phyloP scores from a whole-genome alignment of 2,888 invertebrate species.

The Globia sparganii region DNA sequence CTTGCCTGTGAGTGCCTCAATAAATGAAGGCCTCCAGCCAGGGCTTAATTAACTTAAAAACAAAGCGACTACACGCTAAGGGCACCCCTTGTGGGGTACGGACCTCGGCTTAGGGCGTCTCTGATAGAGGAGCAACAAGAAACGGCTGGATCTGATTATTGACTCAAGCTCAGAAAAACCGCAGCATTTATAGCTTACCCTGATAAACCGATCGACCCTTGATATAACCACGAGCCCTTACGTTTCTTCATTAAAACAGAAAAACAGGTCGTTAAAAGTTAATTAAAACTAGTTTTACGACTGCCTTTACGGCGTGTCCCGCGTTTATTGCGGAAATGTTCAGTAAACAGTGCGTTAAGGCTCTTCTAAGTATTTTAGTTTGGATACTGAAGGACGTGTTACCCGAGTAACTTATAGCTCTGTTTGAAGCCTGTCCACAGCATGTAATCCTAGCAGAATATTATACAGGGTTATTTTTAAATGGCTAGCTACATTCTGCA shows the following conservation, averaged over 20 bases:
- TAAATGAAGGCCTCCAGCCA: too few relatives aligned
- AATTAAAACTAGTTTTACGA: conserved; percentile 25
- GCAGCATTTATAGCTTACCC: not conserved
- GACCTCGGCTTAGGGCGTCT: too few relatives aligned
- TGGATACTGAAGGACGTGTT: not conserved
- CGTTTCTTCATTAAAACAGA: not conserved
- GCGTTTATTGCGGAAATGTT: not conserved
- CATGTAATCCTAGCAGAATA: not conserved
- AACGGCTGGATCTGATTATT: too few relatives aligned
- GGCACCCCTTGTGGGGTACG: too few relatives aligned
- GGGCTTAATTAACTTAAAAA: too few relatives aligned
- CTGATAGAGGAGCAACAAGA: too few relatives aligned
- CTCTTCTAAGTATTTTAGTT: conserved; percentile 21
- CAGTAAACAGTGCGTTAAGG: conserved; percentile 18
- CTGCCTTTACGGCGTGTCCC: not conserved
- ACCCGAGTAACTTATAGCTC: not conserved
- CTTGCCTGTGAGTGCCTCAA: too few relatives aligned
- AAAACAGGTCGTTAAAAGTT: conserved; percentile 20
- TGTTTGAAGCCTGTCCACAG: too few relatives aligned
- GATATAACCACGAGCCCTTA: not conserved
- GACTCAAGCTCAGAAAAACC: not conserved
- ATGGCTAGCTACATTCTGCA: too few relatives aligned
- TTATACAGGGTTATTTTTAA: not conserved
- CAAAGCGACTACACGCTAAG: too few relatives aligned
- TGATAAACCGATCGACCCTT: not conserved